Percentiles rank a stretch among this genome's conserved stretches.
These are phyloP conservation scores for Dasypogon diadema DNA, from an alignment of 2,888 invertebrate species.

Conservation along the genomic window DNA sequence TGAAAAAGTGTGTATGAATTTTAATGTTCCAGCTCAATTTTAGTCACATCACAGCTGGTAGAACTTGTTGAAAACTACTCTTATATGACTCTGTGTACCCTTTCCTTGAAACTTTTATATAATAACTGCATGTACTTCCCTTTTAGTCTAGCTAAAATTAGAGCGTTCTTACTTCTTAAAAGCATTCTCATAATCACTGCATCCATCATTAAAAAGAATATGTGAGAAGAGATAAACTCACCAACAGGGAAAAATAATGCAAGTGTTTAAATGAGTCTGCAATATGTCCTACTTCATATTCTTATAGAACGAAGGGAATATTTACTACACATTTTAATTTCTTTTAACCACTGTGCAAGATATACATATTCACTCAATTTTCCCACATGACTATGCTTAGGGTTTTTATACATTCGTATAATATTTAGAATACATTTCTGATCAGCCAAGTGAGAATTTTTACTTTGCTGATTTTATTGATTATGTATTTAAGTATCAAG, in stretches of 20 bases:
- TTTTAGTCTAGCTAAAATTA: conserved; percentile 30
- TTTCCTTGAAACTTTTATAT: background rate
- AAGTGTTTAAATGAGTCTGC: conserved; percentile 19
- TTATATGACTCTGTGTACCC: conserved; percentile 16
- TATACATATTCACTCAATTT: too few species aligned
- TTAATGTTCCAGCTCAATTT: background rate
- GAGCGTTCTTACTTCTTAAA: conserved; percentile 22
- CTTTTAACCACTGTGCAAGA: too few species aligned
- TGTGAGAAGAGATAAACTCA: background rate
- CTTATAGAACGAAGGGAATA: conserved; percentile 1
- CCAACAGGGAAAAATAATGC: conserved; percentile 27
- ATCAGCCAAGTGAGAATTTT: too few species aligned
- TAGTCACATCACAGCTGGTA: background rate
- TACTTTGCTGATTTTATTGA: too few species aligned
- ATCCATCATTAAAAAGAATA: conserved; percentile 18
- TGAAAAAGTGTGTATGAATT: too few species aligned
- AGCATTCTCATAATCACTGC: conserved; percentile 25
- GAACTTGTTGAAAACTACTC: conserved; percentile 36
- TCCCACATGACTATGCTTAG: too few species aligned
- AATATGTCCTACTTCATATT: conserved; percentile 27
- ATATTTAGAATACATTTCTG: too few species aligned
- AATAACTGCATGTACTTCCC: background rate
- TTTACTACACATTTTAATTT: too few species aligned
- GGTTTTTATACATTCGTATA: too few species aligned
- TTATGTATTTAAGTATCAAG: too few species aligned